Evolutionary conservation across 2,888 invertebrate genomes (phyloP).

Genomic region (Eulithis testata): DNA sequence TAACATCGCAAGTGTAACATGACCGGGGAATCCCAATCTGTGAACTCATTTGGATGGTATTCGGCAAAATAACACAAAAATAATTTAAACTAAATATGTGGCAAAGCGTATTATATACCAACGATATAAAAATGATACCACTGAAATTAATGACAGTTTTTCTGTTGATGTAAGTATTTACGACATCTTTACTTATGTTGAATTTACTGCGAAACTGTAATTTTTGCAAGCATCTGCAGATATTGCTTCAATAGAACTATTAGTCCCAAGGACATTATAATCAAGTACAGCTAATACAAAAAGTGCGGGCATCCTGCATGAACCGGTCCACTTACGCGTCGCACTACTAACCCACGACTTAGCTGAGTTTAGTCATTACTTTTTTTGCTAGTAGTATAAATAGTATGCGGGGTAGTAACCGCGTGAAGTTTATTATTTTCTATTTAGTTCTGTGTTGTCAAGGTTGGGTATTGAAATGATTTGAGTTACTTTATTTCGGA

Average conservation of each 20-base stretch:
- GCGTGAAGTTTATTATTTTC: neutral
- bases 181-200: too few species aligned
- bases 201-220: too few species aligned
- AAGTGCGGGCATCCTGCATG: conserved; percentile 38
- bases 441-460: conserved; percentile 8
- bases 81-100: too few species aligned
- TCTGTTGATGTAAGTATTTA: too few species aligned
- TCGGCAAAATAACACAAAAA: conserved; percentile 2
- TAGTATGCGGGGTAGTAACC: conserved; percentile 49
- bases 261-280: too few species aligned
- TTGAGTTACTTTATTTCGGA: too few species aligned
- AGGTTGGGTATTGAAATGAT: neutral
- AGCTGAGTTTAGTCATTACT: conserved; percentile 32
- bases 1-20: conserved; percentile 52
- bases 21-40: conserved; percentile 52
- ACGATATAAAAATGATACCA: too few species aligned
- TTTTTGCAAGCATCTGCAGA: too few species aligned
- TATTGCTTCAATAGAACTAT: too few species aligned
- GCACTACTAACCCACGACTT: conserved; percentile 45
- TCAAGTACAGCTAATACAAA: conserved; percentile 1
- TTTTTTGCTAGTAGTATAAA: conserved; percentile 42
- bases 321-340: conserved; percentile 41
- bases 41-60: conserved; percentile 25
- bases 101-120: too few species aligned
- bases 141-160: too few species aligned